These are phyloP conservation scores for Scotopteryx bipunctaria DNA, from an alignment of 2,888 invertebrate species.

Conservation along the genomic window DNA sequence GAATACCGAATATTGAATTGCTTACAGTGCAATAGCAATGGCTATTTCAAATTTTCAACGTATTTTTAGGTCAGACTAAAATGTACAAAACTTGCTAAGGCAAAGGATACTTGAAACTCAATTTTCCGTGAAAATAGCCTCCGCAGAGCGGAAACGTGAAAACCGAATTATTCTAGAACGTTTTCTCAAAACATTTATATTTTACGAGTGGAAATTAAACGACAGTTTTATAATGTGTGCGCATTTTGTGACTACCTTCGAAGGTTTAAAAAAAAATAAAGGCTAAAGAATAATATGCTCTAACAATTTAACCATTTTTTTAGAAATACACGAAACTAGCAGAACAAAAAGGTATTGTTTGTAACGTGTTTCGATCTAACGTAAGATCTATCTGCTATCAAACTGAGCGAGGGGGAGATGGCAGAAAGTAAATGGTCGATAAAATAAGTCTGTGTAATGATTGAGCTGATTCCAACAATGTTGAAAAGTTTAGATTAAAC, in stretches of 20 bases:
- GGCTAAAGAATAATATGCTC: no score
- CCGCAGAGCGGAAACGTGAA: conserved; percentile 32
- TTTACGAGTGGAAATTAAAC: no score
- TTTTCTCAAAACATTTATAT: conserved; percentile 5
- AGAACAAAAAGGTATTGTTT: no score
- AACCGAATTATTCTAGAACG: conserved; percentile 18
- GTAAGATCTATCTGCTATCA: background rate
- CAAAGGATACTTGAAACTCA: conserved; percentile 32
- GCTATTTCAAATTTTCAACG: conserved; percentile 12
- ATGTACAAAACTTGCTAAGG: conserved; percentile 34
- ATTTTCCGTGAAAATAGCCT: conserved; percentile 35
- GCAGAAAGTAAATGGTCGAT: background rate
- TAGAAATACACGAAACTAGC: no score
- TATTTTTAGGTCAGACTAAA: conserved; percentile 13
- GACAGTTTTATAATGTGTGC: no score
- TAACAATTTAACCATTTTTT: no score
- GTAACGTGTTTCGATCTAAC: background rate
- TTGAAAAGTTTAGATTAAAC: background rate
- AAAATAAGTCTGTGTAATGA: background rate
- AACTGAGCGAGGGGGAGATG: background rate
- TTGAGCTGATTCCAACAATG: background rate
- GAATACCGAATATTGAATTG: background rate
- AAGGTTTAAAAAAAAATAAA: no score
- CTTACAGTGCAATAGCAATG: background rate
- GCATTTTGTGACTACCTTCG: no score